These are phyloP conservation scores for Acrocyrtus sp. DNA, from an alignment of 2,888 invertebrate species.

Conservation along the genomic window DNA sequence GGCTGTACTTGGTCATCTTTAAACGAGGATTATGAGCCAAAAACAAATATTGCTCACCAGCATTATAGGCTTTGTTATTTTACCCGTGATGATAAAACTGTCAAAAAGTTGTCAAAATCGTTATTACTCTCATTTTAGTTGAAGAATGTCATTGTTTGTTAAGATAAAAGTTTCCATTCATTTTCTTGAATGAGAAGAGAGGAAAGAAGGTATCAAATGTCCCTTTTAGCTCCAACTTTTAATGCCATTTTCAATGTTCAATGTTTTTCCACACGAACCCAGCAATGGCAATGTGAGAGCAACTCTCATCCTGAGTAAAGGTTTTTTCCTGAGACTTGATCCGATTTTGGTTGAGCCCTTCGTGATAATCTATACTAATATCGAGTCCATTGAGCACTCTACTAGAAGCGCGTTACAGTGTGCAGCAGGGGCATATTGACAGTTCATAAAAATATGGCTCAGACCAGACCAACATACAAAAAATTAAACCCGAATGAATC, in stretches of 20 bases:
- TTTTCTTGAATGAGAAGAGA: background rate
- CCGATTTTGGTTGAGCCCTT: background rate
- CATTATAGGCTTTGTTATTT: background rate
- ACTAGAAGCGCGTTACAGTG: no score
- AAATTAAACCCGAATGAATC: background rate
- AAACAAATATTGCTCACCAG: background rate
- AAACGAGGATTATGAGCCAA: background rate
- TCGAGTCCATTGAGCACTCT: no score
- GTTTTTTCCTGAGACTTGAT: background rate
- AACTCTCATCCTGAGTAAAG: no score
- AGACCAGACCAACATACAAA: no score
- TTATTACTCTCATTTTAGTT: constrained; percentile 12
- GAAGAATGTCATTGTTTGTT: constrained; percentile 1
- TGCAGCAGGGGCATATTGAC: no score
- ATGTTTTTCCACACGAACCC: background rate
- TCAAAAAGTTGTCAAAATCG: constrained; percentile 53
- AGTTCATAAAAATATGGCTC: no score
- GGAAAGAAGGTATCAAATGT: constrained; percentile 29
- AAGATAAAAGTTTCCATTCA: background rate
- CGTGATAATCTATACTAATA: no score
- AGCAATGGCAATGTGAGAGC: background rate
- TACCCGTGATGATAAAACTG: constrained; percentile 30
- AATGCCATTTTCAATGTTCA: background rate
- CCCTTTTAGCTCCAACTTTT: background rate
- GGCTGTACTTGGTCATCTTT: no score